These are phyloP conservation scores for Nomada hirtipes DNA, from an alignment of 2,888 invertebrate species.

Conservation along the genomic window DNA sequence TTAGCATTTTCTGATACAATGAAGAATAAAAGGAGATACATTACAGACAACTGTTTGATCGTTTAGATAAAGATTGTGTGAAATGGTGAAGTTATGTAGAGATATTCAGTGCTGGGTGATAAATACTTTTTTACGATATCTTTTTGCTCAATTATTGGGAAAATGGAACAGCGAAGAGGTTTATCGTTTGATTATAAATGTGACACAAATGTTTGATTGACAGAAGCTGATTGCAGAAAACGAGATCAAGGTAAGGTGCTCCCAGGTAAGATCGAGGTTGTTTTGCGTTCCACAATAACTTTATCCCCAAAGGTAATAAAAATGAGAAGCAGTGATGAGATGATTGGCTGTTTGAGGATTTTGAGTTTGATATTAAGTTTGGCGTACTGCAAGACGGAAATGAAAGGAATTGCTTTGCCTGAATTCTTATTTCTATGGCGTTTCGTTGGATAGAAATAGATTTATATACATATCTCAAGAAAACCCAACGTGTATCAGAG, in stretches of 20 bases:
- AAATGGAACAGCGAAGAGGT: background rate
- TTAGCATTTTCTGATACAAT: background rate
- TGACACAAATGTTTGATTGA: constrained; percentile 28
- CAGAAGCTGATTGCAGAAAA: constrained; percentile 27
- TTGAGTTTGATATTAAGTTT: constrained; percentile 15
- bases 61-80: no score
- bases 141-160: no score
- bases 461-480: no score
- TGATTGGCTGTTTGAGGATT: background rate
- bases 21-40: background rate
- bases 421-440: no score
- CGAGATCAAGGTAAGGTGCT: constrained; percentile 11
- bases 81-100: no score
- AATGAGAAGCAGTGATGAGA: background rate
- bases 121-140: no score
- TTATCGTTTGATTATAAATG: background rate
- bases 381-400: background rate
- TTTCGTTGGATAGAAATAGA: no score
- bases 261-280: background rate
- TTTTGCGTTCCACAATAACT: constrained; percentile 21
- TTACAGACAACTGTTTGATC: no score
- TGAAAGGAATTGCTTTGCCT: background rate
- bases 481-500: no score
- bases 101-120: no score
- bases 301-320: background rate